A percentile compares a stretch with the other conserved stretches of the same genome.
Conservation (phyloP, 2,888 invertebrate species). For the Hyalella azteca region DNA sequence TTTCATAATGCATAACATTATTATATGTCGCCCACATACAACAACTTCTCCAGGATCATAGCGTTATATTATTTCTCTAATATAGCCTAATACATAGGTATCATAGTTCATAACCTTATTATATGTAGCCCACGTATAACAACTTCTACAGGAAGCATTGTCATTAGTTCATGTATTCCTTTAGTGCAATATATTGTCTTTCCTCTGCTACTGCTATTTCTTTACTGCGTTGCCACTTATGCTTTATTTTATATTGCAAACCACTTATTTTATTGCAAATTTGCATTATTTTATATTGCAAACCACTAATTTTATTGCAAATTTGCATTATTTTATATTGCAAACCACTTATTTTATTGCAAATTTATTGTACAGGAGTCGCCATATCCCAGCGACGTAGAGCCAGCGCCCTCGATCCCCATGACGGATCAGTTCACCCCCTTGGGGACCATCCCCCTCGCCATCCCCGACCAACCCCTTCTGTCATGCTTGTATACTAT, state of each 20-base stretch:
- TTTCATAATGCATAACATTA: too few species aligned
- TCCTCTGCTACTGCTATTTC: too few species aligned
- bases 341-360: neutral
- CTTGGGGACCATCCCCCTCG: conserved; percentile 80
- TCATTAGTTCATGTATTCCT: too few species aligned
- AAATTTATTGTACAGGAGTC: too few species aligned
- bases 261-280: neutral
- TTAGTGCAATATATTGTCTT: neutral
- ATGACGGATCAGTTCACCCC: conserved; percentile 80
- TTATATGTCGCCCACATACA: too few species aligned
- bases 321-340: neutral
- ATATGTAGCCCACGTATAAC: conserved; percentile 83
- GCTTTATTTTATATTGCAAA: neutral
- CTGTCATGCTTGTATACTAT: conserved; percentile 86
- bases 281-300: neutral
- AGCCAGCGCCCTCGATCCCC: conserved; percentile 74
- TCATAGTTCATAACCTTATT: too few species aligned
- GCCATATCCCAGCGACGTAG: conserved; percentile 60
- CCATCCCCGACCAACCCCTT: conserved; percentile 72
- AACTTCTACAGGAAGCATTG: conserved; percentile 76
- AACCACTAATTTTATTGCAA: neutral
- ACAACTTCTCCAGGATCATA: too few species aligned
- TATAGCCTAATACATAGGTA: too few species aligned
- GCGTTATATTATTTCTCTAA: too few species aligned
- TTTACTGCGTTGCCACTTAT: too few species aligned